Base-by-base conservation (phyloP, 2,113 vertebrate genomes). In the Pteronura brasiliensis region DNA sequence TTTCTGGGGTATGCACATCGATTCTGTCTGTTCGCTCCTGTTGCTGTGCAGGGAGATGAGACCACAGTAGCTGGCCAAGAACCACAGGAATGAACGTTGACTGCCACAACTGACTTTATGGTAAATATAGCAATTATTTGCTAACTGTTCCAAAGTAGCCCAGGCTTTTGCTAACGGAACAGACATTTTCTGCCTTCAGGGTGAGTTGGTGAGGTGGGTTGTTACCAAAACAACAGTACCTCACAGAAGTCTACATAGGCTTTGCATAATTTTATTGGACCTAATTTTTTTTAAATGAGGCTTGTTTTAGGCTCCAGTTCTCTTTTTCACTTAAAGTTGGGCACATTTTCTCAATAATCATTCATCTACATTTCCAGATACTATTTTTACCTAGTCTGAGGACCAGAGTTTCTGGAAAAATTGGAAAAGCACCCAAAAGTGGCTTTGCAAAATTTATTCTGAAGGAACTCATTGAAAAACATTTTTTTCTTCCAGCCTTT, bases 291-390 rank as follows among this genome's bases (percentile, higher is more conserved):
- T 6, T 7, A 36, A 87, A 87, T 34, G 42, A 89, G 36, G 10
- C 15, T 84, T 77, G 61, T 91, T 95, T 61, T 36, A 97, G 14
- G 79, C 14, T 39, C 34, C 81, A 97, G 92, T 83, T 97, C 84
- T 82, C 71, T 34, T 76, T 93, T 95, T 96, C 10, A 95, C 61
- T 91, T 86, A 65, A 65, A 82, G 88, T 85, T 84, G 92, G 20
- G 18, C 27, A 59, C 89, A 71, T 94, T 65, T 94, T 95, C 81
- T 25, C 31, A 27, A 39, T 82, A 79, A 5, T 94, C 80, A 90
- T 92, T 11, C 57, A 57, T 63, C 34, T 74, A 94, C 34, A 63
- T 91, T 93, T 85, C 72, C 71, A 96, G 65, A 76, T 76, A 20
- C 59, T 91, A 71, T 91, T 81, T 97, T 81, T 9, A 82, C 39